These are phyloP conservation scores for Smittia aterrima DNA, from an alignment of 2,888 invertebrate species.

Conservation along the genomic window DNA sequence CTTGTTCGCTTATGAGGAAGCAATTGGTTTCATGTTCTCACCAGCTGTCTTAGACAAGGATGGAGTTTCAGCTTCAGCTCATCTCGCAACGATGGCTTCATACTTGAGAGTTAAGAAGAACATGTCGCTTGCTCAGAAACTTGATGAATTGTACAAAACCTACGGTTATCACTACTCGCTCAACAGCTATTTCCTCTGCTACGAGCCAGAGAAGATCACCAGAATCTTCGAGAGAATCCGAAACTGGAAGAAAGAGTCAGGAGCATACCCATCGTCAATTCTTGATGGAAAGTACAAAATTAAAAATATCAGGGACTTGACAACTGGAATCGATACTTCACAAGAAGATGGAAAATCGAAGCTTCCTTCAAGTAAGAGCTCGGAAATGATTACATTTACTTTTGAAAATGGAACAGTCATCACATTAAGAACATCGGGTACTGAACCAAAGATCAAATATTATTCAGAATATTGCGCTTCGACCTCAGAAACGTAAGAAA, in stretches of 20 bases:
- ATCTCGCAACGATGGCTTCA: constrained; percentile 71
- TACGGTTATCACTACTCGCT: constrained; percentile 87
- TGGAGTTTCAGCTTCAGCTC: constrained; percentile 86
- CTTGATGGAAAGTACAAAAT: constrained; percentile 63
- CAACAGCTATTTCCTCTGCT: constrained; percentile 88
- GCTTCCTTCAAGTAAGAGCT: constrained; percentile 64
- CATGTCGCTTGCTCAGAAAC: constrained; percentile 60
- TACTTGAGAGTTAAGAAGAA: constrained; percentile 63
- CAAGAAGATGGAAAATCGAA: constrained; percentile 68
- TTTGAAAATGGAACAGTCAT: constrained; percentile 83
- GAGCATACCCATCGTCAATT: constrained; percentile 71
- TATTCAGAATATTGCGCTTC: constrained; percentile 85
- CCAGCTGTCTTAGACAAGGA: constrained; percentile 89
- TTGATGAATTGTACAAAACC: constrained; percentile 73
- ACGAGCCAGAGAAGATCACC: constrained; percentile 67
- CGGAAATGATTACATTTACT: constrained; percentile 93
- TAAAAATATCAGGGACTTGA: constrained; percentile 78
- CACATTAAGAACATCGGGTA: constrained; percentile 93
- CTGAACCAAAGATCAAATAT: constrained; percentile 99
- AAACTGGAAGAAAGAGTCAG: constrained; percentile 63
- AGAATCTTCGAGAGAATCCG: constrained; percentile 80
- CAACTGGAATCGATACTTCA: constrained; percentile 73
- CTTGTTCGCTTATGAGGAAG: constrained; percentile 96
- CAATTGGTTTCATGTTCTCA: constrained; percentile 98
- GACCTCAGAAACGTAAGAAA: constrained; percentile 62